Conservation (phyloP, 1,140 invertebrate species). For the Pollicipes pollicipes region DNA sequence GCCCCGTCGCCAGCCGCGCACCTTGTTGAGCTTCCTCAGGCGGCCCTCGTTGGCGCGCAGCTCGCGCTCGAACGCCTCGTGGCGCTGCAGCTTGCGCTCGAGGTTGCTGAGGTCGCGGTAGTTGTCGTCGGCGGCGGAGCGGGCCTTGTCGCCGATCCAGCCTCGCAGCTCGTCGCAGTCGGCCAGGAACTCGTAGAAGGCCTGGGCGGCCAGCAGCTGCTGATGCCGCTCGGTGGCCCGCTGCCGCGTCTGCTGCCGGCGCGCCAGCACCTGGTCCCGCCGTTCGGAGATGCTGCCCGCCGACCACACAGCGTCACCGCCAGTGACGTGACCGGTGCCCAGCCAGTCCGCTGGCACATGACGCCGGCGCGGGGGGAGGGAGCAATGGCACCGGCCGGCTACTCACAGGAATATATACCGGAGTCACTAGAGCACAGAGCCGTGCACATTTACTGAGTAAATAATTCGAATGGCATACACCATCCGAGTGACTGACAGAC, state of each 20-base stretch:
- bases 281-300: neutral
- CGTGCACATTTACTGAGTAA: no score
- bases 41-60: slow-evolving; percentile 78
- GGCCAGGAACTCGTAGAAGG: slow-evolving; percentile 69
- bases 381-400: no score
- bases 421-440: no score
- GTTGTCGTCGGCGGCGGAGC: slow-evolving; percentile 76
- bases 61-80: slow-evolving; percentile 93
- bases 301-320: neutral
- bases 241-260: slow-evolving; percentile 52
- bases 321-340: neutral
- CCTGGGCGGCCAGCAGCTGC: slow-evolving; percentile 52
- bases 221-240: slow-evolving; percentile 49
- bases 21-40: slow-evolving; percentile 61
- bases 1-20: slow-evolving; percentile 24
- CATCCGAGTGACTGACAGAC: no score
- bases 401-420: no score
- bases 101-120: slow-evolving; percentile 81
- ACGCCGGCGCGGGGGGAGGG: no score
- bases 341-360: no score
- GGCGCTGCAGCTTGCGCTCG: slow-evolving; percentile 85
- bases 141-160: slow-evolving; percentile 85
- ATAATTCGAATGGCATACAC: no score
- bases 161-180: slow-evolving; percentile 67
- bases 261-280: slow-evolving; percentile 49